These are phyloP conservation scores for Clarias pachynema DNA, from an alignment of 2,797 vertebrate genomes.

Conservation along the genomic window DNA sequence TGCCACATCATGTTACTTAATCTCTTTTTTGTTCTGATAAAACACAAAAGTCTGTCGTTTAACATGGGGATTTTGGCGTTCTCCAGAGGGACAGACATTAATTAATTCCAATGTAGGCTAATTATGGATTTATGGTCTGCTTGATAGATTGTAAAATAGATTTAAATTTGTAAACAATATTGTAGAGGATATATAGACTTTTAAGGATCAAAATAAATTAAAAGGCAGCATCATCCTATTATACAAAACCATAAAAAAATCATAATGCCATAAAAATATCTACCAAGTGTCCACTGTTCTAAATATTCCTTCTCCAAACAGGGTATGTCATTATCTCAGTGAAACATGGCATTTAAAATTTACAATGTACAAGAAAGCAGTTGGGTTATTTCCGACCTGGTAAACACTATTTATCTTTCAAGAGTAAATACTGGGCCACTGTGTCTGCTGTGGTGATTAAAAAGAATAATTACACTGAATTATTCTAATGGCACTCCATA, in stretches of 20 bases:
- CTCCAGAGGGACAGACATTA: not conserved
- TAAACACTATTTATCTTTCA: conserved; percentile 57
- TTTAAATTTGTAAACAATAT: not conserved
- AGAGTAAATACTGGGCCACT: conserved; percentile 47
- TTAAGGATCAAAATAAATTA: conserved; percentile 5
- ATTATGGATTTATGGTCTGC: not conserved
- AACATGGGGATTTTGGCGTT: not conserved
- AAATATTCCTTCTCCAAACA: conserved; percentile 27
- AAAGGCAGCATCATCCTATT: not conserved
- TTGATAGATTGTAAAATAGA: not conserved
- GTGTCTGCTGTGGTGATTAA: conserved; percentile 53
- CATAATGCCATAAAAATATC: not conserved
- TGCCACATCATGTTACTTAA: too few relatives aligned
- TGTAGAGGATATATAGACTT: not conserved
- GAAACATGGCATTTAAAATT: conserved; percentile 43
- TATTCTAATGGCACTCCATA: conserved; percentile 55
- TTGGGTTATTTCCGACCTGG: conserved; percentile 41
- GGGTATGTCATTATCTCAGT: conserved; percentile 25
- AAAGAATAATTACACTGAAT: conserved; percentile 59
- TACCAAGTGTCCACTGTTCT: conserved; percentile 26
- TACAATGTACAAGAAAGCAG: conserved; percentile 28
- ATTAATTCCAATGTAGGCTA: not conserved
- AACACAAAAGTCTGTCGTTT: too few relatives aligned
- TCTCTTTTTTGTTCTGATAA: not conserved
- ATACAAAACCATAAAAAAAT: not conserved